These are phyloP conservation scores for Hydraecia micacea DNA, from an alignment of 2,888 invertebrate species.

Conservation along the genomic window DNA sequence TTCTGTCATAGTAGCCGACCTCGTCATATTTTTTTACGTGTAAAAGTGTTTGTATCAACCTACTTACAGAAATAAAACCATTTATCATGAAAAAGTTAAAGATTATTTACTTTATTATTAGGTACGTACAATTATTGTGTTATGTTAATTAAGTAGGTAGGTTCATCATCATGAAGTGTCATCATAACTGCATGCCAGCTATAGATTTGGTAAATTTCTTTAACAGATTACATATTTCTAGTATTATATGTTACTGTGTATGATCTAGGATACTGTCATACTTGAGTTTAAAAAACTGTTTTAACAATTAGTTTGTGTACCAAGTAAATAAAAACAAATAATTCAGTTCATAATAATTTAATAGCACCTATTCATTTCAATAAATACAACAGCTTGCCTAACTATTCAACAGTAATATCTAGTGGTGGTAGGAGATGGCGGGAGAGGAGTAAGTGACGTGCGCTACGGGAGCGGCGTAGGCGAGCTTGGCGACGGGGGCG, in stretches of 20 bases:
- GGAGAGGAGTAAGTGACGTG: conserved; percentile 84
- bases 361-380: conserved; percentile 51
- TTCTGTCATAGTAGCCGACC: background rate
- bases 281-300: background rate
- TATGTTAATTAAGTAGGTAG: background rate
- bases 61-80: background rate
- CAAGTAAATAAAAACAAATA: conserved; percentile 7
- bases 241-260: background rate
- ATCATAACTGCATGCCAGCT: background rate
- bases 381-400: conserved; percentile 50
- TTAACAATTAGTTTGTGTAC: background rate
- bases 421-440: conserved; percentile 84
- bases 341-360: conserved; percentile 62
- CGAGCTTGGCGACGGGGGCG: conserved; percentile 61
- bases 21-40: background rate
- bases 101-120: background rate
- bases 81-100: background rate
- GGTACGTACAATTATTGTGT: too few species aligned
- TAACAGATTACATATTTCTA: background rate
- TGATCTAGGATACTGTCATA: background rate
- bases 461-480: conserved; percentile 73
- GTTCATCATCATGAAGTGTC: background rate
- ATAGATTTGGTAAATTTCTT: background rate
- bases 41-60: background rate
- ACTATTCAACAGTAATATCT: conserved; percentile 57